phyloP scores from a whole-genome alignment of 2,797 vertebrate genomes.

The Smutsia gigantea region DNA sequence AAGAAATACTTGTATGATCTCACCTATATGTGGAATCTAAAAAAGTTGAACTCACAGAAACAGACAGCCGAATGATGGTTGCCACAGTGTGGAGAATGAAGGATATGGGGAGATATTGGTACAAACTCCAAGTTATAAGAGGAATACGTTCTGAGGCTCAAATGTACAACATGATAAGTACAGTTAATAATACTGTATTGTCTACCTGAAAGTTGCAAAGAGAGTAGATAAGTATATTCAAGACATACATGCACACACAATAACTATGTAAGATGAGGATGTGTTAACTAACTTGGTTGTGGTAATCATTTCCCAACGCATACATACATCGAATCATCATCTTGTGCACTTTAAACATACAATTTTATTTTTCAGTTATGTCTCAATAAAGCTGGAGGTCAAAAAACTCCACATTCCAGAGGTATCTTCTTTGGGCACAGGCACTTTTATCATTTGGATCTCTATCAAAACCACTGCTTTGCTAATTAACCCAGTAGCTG shows the following conservation, averaged over 20 bases:
- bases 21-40: neutral
- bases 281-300: neutral
- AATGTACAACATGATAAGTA: neutral
- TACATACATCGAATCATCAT: neutral
- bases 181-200: neutral
- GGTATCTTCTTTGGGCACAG: neutral
- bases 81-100: neutral
- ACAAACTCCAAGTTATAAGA: neutral
- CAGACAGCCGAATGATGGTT: neutral
- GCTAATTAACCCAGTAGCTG: neutral
- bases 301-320: neutral
- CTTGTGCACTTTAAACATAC: neutral
- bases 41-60: neutral
- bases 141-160: neutral
- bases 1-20: neutral
- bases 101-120: neutral
- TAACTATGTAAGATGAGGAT: neutral
- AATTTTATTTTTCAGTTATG: neutral
- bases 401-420: neutral
- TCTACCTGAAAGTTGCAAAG: neutral
- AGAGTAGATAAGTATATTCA: neutral
- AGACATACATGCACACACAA: neutral
- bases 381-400: neutral
- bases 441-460: neutral
- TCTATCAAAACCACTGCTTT: neutral